These are phyloP conservation scores for Monomorium pharaonis DNA, from an alignment of 1,140 invertebrate species.

Conservation along the genomic window DNA sequence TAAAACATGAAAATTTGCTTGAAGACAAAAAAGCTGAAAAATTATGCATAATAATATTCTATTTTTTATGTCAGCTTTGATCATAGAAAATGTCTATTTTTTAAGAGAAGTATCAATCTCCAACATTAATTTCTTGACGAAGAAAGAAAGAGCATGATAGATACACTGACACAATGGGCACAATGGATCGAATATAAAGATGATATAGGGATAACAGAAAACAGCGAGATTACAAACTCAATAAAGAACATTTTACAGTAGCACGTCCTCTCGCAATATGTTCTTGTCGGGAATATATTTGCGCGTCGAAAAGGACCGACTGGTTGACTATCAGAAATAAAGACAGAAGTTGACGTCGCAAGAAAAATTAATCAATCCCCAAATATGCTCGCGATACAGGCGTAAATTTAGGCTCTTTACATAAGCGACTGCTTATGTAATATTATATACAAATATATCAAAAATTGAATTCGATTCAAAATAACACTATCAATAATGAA, in stretches of 20 bases:
- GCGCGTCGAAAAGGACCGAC: background rate
- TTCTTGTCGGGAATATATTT: constrained; percentile 26
- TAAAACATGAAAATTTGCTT: no score
- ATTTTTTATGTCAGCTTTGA: no score
- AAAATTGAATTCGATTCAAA: no score
- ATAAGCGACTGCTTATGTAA: no score
- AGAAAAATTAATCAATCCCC: constrained; percentile 41
- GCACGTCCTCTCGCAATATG: constrained; percentile 38
- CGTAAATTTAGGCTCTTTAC: constrained; percentile 32
- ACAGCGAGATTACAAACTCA: background rate
- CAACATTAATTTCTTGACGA: background rate
- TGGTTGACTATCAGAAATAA: constrained; percentile 31
- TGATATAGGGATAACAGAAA: background rate
- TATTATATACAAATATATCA: no score
- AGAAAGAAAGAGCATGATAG: background rate
- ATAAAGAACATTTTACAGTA: constrained; percentile 8
- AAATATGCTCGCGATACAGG: background rate
- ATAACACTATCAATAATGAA: no score
- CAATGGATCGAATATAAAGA: background rate
- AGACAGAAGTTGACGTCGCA: constrained; percentile 4
- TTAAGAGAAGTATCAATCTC: background rate
- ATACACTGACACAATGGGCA: background rate
- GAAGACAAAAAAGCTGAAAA: no score
- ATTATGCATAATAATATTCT: no score
- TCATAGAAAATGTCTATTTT: no score